These are phyloP conservation scores for Crenichthys baileyi DNA, from an alignment of 2,797 vertebrate species.

Conservation along the genomic window DNA sequence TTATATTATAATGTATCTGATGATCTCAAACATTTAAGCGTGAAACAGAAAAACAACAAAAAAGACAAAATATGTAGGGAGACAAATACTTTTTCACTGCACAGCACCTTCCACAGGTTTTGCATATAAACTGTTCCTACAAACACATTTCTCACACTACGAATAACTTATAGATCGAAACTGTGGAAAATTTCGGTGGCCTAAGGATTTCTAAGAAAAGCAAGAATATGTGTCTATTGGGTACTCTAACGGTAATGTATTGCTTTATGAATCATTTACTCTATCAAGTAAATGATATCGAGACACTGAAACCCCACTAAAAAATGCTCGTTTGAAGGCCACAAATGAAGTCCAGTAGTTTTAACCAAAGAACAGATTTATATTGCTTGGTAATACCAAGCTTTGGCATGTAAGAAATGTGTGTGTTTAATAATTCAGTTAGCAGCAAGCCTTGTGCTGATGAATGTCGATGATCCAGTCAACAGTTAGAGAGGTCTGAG, in stretches of 20 bases:
- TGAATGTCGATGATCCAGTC: slow-evolving; percentile 51
- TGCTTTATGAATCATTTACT: slow-evolving; percentile 21
- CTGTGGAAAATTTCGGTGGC: neutral
- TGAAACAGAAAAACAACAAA: neutral
- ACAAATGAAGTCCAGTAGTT: slow-evolving; percentile 42
- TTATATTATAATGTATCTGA: neutral
- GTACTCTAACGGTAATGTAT: neutral
- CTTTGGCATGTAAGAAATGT: slow-evolving; percentile 33
- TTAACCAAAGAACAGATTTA: slow-evolving; percentile 31
- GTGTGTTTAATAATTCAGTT: slow-evolving; percentile 53
- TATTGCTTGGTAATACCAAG: slow-evolving; percentile 21
- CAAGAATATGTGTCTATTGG: neutral
- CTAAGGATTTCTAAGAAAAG: neutral
- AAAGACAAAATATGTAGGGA: neutral
- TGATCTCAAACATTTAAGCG: neutral
- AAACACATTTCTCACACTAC: neutral
- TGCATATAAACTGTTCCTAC: neutral
- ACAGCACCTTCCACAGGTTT: neutral
- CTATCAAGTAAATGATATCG: neutral
- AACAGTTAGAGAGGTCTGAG: slow-evolving; percentile 49
- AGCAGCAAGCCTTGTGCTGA: slow-evolving; percentile 33
- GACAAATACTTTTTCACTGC: no score
- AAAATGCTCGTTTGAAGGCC: slow-evolving; percentile 40
- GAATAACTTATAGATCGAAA: neutral
- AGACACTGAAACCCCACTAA: slow-evolving; percentile 29